Conservation (phyloP, 2,797 vertebrate species). For the Acipenser oxyrinchus region DNA sequence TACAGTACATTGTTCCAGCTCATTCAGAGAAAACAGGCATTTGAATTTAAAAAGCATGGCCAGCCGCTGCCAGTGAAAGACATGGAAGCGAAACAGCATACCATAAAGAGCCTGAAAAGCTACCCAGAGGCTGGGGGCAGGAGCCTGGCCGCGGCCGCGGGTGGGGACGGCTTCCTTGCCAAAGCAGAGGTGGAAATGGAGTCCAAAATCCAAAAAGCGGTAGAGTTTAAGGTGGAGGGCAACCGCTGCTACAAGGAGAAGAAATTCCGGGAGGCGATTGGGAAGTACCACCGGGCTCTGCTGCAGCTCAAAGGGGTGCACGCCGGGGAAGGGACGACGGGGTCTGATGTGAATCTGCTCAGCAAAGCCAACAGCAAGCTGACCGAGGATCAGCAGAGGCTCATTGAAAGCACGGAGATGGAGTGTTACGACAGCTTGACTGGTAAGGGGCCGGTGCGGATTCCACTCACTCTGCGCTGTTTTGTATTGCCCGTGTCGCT, state of each 20-base stretch:
- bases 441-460: conserved; percentile 50
- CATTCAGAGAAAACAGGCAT: conserved; percentile 49
- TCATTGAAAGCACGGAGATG: conserved; percentile 82
- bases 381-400: conserved; percentile 77
- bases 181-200: conserved; percentile 68
- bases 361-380: conserved; percentile 56
- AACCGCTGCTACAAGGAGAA: conserved; percentile 88
- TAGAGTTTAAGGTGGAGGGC: conserved; percentile 84
- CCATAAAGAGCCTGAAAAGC: conserved; percentile 61
- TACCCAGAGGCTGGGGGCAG: conserved; percentile 68
- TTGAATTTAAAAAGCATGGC: conserved; percentile 55
- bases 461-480: no score
- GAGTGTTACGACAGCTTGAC: conserved; percentile 89
- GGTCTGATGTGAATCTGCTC: conserved; percentile 65
- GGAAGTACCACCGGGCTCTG: conserved; percentile 85
- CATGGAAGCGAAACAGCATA: conserved; percentile 66
- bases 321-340: conserved; percentile 56
- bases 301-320: conserved; percentile 80
- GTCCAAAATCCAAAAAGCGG: conserved; percentile 74
- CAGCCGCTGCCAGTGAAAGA: conserved; percentile 49
- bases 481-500: no score
- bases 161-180: conserved; percentile 39
- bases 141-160: conserved; percentile 53
- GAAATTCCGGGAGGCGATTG: conserved; percentile 89
- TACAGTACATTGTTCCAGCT: conserved; percentile 59